Evolutionary conservation across 2,113 vertebrate genomes (phyloP).

Genomic region (Phalacrocorax pelagicus): DNA sequence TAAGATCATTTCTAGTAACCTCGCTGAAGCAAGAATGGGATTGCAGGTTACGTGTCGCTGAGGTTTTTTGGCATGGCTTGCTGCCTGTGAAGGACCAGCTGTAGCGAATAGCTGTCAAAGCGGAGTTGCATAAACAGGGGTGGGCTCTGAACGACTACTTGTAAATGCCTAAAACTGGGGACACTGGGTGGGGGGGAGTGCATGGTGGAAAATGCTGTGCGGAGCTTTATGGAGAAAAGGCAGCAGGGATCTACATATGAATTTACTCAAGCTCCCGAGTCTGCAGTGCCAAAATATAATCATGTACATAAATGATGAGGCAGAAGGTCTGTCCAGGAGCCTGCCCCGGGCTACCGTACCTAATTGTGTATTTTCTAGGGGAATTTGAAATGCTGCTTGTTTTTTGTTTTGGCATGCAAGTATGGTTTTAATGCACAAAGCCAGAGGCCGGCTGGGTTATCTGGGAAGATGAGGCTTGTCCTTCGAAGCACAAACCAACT

Average conservation of each 20-base stretch:
- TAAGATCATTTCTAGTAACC: conserved; percentile 47
- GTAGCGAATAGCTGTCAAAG: background rate
- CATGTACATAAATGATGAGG: background rate
- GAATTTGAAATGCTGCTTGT: conserved; percentile 41
- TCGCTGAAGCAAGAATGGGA: background rate
- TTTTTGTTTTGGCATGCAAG: background rate
- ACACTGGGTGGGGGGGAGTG: background rate
- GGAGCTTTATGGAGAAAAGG: background rate
- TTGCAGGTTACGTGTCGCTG: background rate
- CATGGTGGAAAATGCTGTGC: background rate
- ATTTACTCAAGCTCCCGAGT: background rate
- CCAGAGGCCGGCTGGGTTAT: background rate
- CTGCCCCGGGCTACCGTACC: background rate
- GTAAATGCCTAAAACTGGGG: background rate
- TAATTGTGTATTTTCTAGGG: conserved; percentile 24
- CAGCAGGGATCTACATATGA: background rate
- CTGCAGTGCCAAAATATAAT: conserved; percentile 42
- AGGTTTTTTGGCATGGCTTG: background rate
- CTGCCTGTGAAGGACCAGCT: conserved; percentile 1
- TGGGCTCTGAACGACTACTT: background rate
- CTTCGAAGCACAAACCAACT: conserved; percentile 53
- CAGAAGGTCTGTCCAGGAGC: background rate
- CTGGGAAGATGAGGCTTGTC: background rate
- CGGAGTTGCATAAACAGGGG: background rate
- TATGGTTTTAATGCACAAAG: conserved; percentile 1